phyloP scores from a whole-genome alignment of 2,888 invertebrate species.

The Stegana nigrithorax region DNA sequence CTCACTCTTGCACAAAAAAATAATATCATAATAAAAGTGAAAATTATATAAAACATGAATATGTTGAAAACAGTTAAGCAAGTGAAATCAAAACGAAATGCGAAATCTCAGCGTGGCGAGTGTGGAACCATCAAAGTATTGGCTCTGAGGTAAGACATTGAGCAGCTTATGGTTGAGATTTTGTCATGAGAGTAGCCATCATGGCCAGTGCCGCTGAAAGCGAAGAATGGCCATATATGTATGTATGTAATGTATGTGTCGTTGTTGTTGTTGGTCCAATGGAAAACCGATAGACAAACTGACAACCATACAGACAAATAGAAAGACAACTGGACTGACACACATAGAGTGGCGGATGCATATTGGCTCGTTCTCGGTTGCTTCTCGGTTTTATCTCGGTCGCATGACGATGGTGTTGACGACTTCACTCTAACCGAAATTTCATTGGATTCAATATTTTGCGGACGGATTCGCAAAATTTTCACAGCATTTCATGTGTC shows the following conservation, averaged over 20 bases:
- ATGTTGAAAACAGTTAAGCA: too few species aligned
- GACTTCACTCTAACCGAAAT: neutral
- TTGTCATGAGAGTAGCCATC: too few species aligned
- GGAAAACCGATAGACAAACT: neutral
- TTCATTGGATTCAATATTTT: constrained; percentile 16
- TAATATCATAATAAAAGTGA: neutral
- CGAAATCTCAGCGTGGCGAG: too few species aligned
- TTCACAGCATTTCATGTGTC: neutral
- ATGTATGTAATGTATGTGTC: too few species aligned
- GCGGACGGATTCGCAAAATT: constrained; percentile 6
- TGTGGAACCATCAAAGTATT: too few species aligned
- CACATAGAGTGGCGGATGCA: neutral
- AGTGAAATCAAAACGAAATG: too few species aligned
- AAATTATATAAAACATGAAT: neutral
- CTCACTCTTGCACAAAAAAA: neutral
- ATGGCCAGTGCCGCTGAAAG: too few species aligned
- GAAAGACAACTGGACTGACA: neutral
- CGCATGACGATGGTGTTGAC: neutral
- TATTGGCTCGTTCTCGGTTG: neutral
- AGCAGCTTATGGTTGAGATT: too few species aligned
- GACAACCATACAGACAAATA: neutral
- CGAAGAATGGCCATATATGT: too few species aligned
- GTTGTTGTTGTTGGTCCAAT: neutral
- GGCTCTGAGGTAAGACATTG: too few species aligned
- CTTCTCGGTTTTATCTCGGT: neutral